Percentiles rank a stretch among this genome's conserved stretches.
Conservation (phyloP, 37 sponge, comb jelly and placozoan genomes). For the Axinella damicornis region DNA sequence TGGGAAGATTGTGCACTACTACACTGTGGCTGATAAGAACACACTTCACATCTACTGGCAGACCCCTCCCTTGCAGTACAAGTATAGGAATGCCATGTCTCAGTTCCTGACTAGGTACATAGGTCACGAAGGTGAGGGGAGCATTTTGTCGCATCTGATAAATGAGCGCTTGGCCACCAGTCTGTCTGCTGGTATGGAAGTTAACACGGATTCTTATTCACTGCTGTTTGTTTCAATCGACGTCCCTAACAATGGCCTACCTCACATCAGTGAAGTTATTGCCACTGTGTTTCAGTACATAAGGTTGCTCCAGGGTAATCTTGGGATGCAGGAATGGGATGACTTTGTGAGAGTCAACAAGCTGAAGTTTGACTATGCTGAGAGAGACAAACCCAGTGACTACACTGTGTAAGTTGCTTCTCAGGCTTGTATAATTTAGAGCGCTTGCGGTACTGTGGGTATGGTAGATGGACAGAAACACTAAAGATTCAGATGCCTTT, state of each 20-base stretch:
- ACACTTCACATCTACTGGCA: constrained; percentile 65
- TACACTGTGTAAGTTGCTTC: constrained; percentile 49
- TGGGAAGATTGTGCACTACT: constrained; percentile 46
- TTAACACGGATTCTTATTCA: constrained; percentile 33
- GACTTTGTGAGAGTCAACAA: background rate
- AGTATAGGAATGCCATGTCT: constrained; percentile 30
- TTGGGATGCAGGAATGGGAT: constrained; percentile 29
- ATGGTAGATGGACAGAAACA: no score
- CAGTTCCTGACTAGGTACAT: constrained; percentile 49
- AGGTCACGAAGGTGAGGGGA: constrained; percentile 61
- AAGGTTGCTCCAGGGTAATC: constrained; percentile 7
- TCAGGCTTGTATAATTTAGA: no score
- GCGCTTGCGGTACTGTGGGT: no score
- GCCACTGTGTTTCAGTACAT: constrained; percentile 42
- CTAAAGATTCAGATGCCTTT: no score
- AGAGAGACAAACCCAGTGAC: constrained; percentile 13
- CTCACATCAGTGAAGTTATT: constrained; percentile 42
- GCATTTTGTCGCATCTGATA: constrained; percentile 36
- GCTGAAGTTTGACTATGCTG: constrained; percentile 45
- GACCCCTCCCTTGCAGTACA: constrained; percentile 5
- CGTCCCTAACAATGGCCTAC: constrained; percentile 45
- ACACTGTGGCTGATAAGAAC: constrained; percentile 43
- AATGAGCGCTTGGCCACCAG: constrained; percentile 26
- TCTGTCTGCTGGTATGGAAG: constrained; percentile 24
- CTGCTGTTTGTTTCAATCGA: constrained; percentile 33